A percentile compares a stretch with the other conserved stretches of the same genome.
phyloP scores from a whole-genome alignment of 2,888 invertebrate genomes.

The Polyploca ridens region DNA sequence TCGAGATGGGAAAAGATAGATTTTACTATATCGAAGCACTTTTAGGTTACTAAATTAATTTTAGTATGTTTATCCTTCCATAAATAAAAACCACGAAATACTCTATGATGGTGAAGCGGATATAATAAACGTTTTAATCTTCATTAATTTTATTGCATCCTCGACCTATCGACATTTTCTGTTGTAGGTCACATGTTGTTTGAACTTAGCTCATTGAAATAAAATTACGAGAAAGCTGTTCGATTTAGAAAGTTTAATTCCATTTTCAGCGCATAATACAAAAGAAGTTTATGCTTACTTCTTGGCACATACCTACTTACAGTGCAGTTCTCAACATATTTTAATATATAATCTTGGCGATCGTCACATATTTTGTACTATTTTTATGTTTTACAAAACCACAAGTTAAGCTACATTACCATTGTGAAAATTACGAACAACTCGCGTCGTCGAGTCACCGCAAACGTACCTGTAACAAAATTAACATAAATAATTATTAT shows the following conservation, averaged over 20 bases:
- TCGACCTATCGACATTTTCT: not conserved
- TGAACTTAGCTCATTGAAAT: no score
- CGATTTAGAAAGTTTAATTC: no score
- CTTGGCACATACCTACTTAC: no score
- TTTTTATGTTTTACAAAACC: not conserved
- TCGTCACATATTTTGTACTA: not conserved
- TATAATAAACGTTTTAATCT: not conserved
- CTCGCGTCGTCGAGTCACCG: not conserved
- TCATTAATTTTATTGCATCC: not conserved
- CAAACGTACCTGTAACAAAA: constrained; percentile 11
- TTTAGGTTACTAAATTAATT: not conserved
- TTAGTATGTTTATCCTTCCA: not conserved
- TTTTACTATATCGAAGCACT: not conserved
- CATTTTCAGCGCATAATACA: no score
- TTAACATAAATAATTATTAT: constrained; percentile 12
- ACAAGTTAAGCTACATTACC: constrained; percentile 10
- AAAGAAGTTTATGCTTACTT: no score
- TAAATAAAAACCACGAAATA: not conserved
- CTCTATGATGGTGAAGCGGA: not conserved
- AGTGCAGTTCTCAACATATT: no score
- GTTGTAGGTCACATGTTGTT: not conserved
- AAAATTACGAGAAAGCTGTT: no score
- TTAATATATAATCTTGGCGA: no score
- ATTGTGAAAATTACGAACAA: not conserved
- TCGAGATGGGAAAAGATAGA: not conserved